These are phyloP conservation scores for Echinometra lucunter DNA, from an alignment of 53 echinoderm and acorn worm genomes.

Conservation along the genomic window DNA sequence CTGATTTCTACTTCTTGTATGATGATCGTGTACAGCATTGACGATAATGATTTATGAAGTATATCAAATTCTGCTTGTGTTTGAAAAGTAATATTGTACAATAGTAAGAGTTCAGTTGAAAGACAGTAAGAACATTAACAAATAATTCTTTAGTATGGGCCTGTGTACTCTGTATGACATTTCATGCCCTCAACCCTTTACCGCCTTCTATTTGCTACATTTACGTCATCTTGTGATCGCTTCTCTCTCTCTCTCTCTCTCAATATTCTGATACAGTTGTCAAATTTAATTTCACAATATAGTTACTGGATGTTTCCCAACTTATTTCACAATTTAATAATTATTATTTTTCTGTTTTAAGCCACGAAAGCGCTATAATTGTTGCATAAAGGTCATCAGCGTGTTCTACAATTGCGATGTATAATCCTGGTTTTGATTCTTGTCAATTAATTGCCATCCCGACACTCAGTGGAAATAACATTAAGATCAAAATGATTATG, in stretches of 20 bases:
- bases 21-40: too few species aligned
- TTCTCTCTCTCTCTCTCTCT: not conserved
- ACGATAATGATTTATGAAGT: too few species aligned
- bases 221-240: not conserved
- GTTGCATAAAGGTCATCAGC: not conserved
- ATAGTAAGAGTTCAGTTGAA: too few species aligned
- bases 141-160: not conserved
- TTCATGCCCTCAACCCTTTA: not conserved
- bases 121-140: too few species aligned
- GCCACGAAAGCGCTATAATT: not conserved
- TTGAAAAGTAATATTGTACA: too few species aligned
- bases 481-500: not conserved
- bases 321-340: not conserved
- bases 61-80: too few species aligned
- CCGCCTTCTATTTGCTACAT: not conserved
- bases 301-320: not conserved
- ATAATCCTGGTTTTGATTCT: not conserved
- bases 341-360: too few species aligned
- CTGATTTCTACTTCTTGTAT: too few species aligned
- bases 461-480: conserved; percentile 13
- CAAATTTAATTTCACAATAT: too few species aligned
- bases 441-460: not conserved
- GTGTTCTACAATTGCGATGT: too few species aligned
- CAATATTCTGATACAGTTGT: not conserved
- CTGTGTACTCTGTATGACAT: not conserved